phyloP scores from a whole-genome alignment of 2,888 invertebrate species.

The Cheilosia soror region DNA sequence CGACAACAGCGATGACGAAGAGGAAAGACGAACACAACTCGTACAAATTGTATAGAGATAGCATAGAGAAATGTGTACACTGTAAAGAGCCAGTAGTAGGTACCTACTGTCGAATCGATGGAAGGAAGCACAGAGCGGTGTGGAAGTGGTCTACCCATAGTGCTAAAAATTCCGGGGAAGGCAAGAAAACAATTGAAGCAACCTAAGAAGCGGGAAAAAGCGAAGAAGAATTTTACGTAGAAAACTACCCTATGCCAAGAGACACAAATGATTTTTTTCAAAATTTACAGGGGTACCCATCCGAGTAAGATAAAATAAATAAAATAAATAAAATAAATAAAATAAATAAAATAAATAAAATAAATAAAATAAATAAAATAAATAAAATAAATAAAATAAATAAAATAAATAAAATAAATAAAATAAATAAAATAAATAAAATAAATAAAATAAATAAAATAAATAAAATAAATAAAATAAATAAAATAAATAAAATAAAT shows the following conservation, averaged over 20 bases:
- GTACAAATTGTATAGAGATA: conserved; percentile 31
- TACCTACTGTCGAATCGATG: conserved; percentile 53
- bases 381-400: background rate
- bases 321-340: background rate
- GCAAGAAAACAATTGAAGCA: conserved; percentile 43
- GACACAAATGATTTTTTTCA: conserved; percentile 14
- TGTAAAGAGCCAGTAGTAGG: conserved; percentile 16
- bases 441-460: background rate
- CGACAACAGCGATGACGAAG: conserved; percentile 46
- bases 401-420: background rate
- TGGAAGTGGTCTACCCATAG: conserved; percentile 37
- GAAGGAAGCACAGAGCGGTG: conserved; percentile 57
- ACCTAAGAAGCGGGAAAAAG: conserved; percentile 12
- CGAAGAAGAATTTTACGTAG: conserved; percentile 3
- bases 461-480: background rate
- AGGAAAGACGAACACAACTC: conserved; percentile 45
- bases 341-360: background rate
- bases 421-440: background rate
- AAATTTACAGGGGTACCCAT: conserved; percentile 27
- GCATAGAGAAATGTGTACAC: conserved; percentile 48
- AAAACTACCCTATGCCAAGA: conserved; percentile 47
- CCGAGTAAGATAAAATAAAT: background rate
- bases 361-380: background rate
- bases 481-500: background rate
- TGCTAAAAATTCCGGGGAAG: conserved; percentile 28